Evolutionary conservation across 2,888 invertebrate genomes (phyloP), one percentile per base, ranked within the genome.

Genomic region (Platycheirus rosarum): DNA sequence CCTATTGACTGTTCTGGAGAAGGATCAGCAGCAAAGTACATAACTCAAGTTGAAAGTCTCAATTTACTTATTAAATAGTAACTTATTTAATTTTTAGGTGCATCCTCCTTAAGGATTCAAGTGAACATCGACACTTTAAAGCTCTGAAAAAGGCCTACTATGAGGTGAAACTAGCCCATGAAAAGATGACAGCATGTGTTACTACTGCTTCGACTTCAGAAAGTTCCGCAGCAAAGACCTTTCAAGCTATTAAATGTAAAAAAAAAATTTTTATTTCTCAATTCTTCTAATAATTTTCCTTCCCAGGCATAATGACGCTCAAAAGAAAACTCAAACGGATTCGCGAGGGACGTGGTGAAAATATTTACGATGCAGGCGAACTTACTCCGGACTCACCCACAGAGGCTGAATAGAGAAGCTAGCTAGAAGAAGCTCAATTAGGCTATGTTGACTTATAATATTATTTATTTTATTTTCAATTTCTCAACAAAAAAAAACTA

Each of bases 221-320:
- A 51, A 85, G 66, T 62, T 87, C 87, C 2, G 90, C 91, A 9
- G 88, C 89, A 13, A 90, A 88, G 84, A 89, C 91, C 35, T 91
- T 89, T 85, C 91, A 91, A 85, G 90, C 91, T 66, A 90, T 91
- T 29, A 91, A 91, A 86, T 91, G 90, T 89, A 85, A 85, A n/a
- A n/a, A n/a, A n/a, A n/a, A n/a, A n/a, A n/a, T n/a, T n/a, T n/a
- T n/a, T n/a, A n/a, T n/a, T 13, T 8, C 2, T 3, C 42, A 5
- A 40, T 1, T 35, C 20, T 23, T 13, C 44, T n/a, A n/a, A n/a
- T n/a, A n/a, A n/a, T n/a, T 26, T 46, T 79, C 77, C 14, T 26
- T 69, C 70, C 26, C 53, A 90, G 90, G 90, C 78, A 89, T 90
- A 37, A 90, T 91, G 89, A 89, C 90, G 55, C 85, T 91, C 9